Evolutionary conservation across 2,888 invertebrate species (phyloP), one percentile per base, ranked within the genome.

Genomic region (Agrochola macilenta): DNA sequence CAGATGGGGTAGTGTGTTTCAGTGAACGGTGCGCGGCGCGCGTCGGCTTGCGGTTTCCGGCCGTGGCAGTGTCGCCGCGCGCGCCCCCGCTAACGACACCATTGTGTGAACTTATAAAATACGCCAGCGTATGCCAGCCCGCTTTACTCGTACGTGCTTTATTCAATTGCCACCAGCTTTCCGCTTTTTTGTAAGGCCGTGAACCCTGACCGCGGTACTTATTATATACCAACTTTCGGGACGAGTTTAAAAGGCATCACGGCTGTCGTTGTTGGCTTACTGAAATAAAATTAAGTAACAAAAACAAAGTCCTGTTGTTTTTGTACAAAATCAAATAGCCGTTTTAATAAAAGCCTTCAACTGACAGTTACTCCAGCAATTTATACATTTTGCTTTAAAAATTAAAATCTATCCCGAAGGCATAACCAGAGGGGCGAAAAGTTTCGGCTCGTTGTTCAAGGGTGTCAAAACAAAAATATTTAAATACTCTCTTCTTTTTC

Each of bases 11-110:
- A 64, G 60, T 64, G 57, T 58, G 74, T 64, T 69, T 68, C 49
- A 69, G 64, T 77, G 73, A 71, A 76, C 43, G 63, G 69, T 65
- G 66, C 71, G 63, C 61, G 49, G 63, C 39, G 30, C 57, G 73
- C 68, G 61, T 65, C 30, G 76, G 75, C 63, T 73, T 77, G 87
- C 46, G 83, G 86, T 79, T 79, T 79, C 76, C 79, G 74, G 64
- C 65, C 35, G 73, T 69, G 64, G 58, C 71, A 73, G 63, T 70
- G 76, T 71, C 68, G 68, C 49, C 71, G 73, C 69, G 58, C 74
- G 65, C 66, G 70, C 78, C 69, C 35, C 74, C 79, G 0, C 74
- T 79, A 76, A 85, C 69, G 63, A 82, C 65, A 74, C 74, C 68
- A 79, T 72, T 85, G 74, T 79, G 76, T 78, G 79, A 74, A 68